Base-by-base conservation (phyloP, 2,113 vertebrate genomes). In the Cottus gobio region DNA sequence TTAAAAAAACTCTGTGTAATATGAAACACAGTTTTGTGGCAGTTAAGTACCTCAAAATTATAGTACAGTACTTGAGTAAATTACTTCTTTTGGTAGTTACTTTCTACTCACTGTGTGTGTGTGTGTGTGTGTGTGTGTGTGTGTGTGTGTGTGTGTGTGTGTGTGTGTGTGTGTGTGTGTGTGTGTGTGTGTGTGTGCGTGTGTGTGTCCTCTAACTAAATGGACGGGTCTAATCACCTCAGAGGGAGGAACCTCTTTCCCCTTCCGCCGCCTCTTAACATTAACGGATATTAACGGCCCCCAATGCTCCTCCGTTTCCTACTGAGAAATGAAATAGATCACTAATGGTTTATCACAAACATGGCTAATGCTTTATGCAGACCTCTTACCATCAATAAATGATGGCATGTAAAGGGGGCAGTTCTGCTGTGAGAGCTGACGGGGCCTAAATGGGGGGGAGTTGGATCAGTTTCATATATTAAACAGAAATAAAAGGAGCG, bases 321-420 rank as follows among this genome's bases (percentile, higher is more conserved):
- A 84, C 89, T 52, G 89, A 93, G 88, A 78, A 92, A 92, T 93
- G 92, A 93, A 93, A 92, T 91, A 89, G 84, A 90, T 89, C 90
- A 91, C 91, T 93, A 93, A 93, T 93, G 92, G 84, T 93, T 93
- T 90, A 93, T 93, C 92, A 92, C 92, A 93, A 93, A 93, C 92
- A 91, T 34, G 70, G 85, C 90, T 91, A 91, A 93, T 92, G 90
- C 88, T 89, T 89, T 90, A 92, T 76, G 89, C 89, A 91, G 89
- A 93, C 90, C 90, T 92, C 91, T 93, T 91, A 92, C 79, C 92
- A 93, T 92, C 85, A 91, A 93, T 93, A 93, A 92, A 93, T 93
- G 75, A 93, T 92, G 79, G 73, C 84, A 84, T 80, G 72, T 87
- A 86, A 84, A 88, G 70, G 71, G 87, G 69, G 79, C 65, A 31